Conservation (phyloP, 92 coral and sea anemone species). For the Isaurus tuberculatus region DNA sequence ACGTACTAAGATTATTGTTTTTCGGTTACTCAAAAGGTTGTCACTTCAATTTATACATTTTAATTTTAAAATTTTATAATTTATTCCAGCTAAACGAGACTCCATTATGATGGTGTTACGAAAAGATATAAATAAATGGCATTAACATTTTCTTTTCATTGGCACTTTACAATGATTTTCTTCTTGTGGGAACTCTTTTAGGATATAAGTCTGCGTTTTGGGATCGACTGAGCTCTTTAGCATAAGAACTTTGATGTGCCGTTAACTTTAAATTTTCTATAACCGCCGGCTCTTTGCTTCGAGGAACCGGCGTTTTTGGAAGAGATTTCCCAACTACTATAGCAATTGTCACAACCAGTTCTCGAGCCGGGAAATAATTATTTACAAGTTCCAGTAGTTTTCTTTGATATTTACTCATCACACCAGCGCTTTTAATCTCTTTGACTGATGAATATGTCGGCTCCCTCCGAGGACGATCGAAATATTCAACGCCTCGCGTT, state of each 20-base stretch:
- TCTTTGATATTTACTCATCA: constrained; percentile 83
- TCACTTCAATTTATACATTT: neutral
- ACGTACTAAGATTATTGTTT: neutral
- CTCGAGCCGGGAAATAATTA: constrained; percentile 87
- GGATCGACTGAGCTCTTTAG: constrained; percentile 73
- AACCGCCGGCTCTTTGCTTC: constrained; percentile 91
- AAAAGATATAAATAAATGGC: constrained; percentile 7
- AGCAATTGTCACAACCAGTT: constrained; percentile 89
- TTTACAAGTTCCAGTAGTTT: constrained; percentile 66
- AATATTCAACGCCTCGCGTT: constrained; percentile 74
- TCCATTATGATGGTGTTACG: neutral
- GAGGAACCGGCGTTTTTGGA: constrained; percentile 87
- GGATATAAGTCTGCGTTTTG: constrained; percentile 53
- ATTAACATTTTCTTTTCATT: neutral
- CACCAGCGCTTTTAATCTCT: constrained; percentile 86
- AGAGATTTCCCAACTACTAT: constrained; percentile 87
- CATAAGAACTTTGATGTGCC: constrained; percentile 64
- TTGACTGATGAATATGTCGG: constrained; percentile 87
- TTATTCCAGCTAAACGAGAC: constrained; percentile 26
- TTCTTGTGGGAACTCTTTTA: constrained; percentile 4
- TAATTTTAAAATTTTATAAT: constrained; percentile 14
- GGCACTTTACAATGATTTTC: constrained; percentile 29
- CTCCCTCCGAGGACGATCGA: constrained; percentile 77
- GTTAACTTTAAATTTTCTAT: constrained; percentile 79
- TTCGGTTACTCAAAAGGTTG: neutral